These are phyloP conservation scores for Cephalopterus ornatus DNA, from an alignment of 2,113 vertebrate species.

Conservation along the genomic window DNA sequence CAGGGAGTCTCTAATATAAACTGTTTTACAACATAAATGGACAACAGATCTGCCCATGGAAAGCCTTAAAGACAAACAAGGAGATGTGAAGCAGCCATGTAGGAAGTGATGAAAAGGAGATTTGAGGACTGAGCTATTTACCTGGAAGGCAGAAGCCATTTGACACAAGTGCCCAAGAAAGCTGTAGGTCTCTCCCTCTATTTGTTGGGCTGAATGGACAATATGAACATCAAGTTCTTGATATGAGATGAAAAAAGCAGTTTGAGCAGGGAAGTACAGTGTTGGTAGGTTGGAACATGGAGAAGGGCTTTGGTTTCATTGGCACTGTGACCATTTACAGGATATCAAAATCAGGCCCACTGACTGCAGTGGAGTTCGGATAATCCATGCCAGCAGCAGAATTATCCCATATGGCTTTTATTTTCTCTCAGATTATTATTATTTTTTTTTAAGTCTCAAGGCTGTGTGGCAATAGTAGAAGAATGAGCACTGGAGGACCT, in stretches of 20 bases:
- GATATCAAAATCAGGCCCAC: neutral
- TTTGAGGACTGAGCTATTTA: neutral
- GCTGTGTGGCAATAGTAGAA: conserved; percentile 8
- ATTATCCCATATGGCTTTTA: conserved; percentile 7
- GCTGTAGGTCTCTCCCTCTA: neutral
- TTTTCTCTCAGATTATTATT: neutral
- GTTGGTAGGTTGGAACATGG: neutral
- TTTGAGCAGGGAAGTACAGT: neutral
- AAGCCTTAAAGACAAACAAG: neutral
- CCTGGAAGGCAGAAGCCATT: neutral
- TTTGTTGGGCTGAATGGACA: neutral
- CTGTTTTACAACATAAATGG: neutral
- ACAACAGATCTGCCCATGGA: neutral
- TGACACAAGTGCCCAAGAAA: neutral
- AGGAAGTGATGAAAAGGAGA: neutral
- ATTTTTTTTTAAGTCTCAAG: neutral
- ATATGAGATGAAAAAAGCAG: neutral
- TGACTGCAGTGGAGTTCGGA: neutral
- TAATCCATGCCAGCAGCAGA: neutral
- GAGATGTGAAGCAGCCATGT: neutral
- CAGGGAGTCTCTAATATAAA: neutral
- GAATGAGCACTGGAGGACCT: conserved; percentile 3
- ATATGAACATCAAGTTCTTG: neutral
- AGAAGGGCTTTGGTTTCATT: neutral
- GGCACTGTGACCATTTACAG: neutral